A percentile compares a stretch with the other conserved stretches of the same genome.
Conservation (phyloP, 2,113 vertebrate species). For the Turnix velox region DNA sequence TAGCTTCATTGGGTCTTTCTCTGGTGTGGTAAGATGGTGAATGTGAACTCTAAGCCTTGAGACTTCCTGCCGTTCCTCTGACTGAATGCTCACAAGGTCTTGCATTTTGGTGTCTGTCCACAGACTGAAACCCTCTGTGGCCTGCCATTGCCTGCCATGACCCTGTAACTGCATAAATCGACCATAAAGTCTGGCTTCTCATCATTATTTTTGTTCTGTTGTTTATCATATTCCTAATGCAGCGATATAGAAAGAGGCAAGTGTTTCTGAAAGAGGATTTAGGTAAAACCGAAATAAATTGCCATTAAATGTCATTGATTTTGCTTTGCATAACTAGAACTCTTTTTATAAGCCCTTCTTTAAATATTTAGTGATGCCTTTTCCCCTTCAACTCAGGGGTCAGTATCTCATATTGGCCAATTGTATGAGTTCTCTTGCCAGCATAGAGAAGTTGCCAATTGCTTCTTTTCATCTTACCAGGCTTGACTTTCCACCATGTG, state of each 20-base stretch:
- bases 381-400: neutral
- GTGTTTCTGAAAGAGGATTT: neutral
- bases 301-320: slow-evolving; percentile 10
- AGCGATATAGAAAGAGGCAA: neutral
- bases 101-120: neutral
- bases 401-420: rapidly evolving
- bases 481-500: neutral
- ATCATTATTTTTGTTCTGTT: neutral
- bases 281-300: neutral
- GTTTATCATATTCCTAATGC: neutral
- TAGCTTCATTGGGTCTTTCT: neutral
- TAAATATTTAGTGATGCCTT: slow-evolving; percentile 29
- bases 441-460: neutral
- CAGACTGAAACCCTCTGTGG: neutral
- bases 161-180: neutral
- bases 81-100: neutral
- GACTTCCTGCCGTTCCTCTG: neutral
- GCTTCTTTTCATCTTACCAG: neutral
- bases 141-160: neutral
- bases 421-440: neutral
- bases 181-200: neutral
- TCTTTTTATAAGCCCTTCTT: neutral
- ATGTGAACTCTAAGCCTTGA: neutral
- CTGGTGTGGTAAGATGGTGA: neutral
- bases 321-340: neutral